These are phyloP conservation scores for Heteropelma amictum DNA, from an alignment of 2,888 invertebrate species.

Conservation along the genomic window DNA sequence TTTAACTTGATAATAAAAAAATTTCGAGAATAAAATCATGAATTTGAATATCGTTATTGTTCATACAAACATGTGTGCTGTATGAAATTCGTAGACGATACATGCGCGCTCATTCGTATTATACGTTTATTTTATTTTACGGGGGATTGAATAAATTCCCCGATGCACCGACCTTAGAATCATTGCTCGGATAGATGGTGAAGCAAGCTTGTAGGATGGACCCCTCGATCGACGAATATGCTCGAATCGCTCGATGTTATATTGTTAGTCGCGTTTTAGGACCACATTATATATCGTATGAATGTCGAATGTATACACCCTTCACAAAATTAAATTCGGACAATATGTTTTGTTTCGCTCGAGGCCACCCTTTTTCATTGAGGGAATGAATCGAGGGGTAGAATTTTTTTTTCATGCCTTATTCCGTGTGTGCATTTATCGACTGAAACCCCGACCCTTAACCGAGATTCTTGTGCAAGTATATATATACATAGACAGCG, in stretches of 20 bases:
- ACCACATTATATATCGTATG: constrained; percentile 70
- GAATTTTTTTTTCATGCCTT: constrained; percentile 3
- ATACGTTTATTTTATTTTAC: constrained; percentile 5
- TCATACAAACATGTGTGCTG: constrained; percentile 6
- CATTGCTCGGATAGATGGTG: constrained; percentile 3
- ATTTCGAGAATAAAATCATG: not conserved
- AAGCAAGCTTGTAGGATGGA: constrained; percentile 16
- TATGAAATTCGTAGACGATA: not conserved
- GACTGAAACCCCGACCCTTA: not conserved
- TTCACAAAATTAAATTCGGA: constrained; percentile 77
- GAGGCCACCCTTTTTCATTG: constrained; percentile 61
- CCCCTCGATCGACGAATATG: constrained; percentile 9
- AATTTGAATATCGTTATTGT: not conserved
- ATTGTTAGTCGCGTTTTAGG: constrained; percentile 72
- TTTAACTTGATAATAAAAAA: not conserved
- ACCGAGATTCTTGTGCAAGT: not conserved
- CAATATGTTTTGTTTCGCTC: constrained; percentile 77
- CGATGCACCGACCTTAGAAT: constrained; percentile 25
- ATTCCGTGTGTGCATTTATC: not conserved
- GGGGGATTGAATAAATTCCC: constrained; percentile 2
- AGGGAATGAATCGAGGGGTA: constrained; percentile 30
- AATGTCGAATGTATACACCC: constrained; percentile 76
- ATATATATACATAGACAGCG: no score
- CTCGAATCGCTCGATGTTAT: constrained; percentile 12
- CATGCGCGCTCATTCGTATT: constrained; percentile 8